Evolutionary conservation across 2,113 vertebrate genomes (phyloP).

Genomic region (Nanorana parkeri): DNA sequence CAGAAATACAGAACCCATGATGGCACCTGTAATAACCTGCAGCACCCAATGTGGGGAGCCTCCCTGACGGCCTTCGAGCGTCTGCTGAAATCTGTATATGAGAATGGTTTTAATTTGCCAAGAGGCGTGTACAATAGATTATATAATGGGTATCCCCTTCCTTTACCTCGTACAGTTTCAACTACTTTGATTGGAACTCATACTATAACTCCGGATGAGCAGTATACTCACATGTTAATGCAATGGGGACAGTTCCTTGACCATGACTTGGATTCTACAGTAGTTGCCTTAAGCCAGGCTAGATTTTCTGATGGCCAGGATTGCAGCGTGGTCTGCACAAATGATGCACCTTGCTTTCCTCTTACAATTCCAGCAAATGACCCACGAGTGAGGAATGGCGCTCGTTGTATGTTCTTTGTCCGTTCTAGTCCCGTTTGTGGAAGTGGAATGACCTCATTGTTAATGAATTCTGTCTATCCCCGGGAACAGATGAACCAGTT

Average conservation of each 20-base stretch:
- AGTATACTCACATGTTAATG: slow-evolving; percentile 97
- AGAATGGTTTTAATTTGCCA: slow-evolving; percentile 95
- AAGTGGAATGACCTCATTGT: slow-evolving; percentile 95
- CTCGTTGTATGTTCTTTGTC: slow-evolving; percentile 98
- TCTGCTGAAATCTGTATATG: slow-evolving; percentile 91
- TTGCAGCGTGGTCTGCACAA: slow-evolving; percentile 88
- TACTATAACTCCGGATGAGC: slow-evolving; percentile 86
- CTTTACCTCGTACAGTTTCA: slow-evolving; percentile 90
- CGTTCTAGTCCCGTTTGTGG: slow-evolving; percentile 96
- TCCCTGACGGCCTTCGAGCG: slow-evolving; percentile 96
- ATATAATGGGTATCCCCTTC: slow-evolving; percentile 82
- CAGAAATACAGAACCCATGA: slow-evolving; percentile 94
- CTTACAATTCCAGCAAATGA: slow-evolving; percentile 91
- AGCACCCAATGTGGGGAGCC: slow-evolving; percentile 97
- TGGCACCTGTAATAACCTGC: slow-evolving; percentile 97
- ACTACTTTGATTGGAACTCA: slow-evolving; percentile 92
- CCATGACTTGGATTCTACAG: slow-evolving; percentile 93
- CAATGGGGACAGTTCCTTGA: slow-evolving; percentile 99
- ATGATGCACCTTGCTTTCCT: slow-evolving; percentile 93
- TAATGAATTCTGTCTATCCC: slow-evolving; percentile 97
- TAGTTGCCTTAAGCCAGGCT: slow-evolving; percentile 91
- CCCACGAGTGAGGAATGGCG: slow-evolving; percentile 78
- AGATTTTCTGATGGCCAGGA: slow-evolving; percentile 95
- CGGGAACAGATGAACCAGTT: slow-evolving; percentile 98
- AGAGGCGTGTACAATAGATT: slow-evolving; percentile 78